These are phyloP conservation scores for Phaedon cochleariae DNA, from an alignment of 2,888 invertebrate genomes.

Conservation along the genomic window DNA sequence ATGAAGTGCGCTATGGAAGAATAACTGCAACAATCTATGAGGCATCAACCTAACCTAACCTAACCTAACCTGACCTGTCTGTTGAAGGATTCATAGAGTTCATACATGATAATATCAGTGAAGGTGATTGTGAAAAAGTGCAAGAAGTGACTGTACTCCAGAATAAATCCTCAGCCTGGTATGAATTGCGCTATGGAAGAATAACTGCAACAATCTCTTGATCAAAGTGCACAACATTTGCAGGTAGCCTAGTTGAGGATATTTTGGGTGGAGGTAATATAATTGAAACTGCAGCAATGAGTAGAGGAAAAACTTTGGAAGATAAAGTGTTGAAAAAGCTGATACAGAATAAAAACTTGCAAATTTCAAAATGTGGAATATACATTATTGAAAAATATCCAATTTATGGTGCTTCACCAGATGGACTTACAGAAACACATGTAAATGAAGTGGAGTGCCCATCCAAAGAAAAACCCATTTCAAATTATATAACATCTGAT, in stretches of 20 bases:
- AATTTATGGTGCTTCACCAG: constrained; percentile 3
- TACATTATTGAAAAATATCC: background rate
- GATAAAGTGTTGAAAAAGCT: background rate
- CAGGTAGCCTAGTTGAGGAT: background rate
- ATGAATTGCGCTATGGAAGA: background rate
- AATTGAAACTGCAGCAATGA: background rate
- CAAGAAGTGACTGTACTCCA: background rate
- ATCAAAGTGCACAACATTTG: background rate
- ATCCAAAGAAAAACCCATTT: background rate
- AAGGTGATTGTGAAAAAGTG: background rate
- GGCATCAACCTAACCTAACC: background rate
- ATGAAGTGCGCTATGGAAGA: background rate
- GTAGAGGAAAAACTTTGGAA: background rate
- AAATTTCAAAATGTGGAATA: background rate
- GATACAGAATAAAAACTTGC: background rate
- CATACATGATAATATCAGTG: background rate
- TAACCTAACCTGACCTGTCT: background rate
- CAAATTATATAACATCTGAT: background rate
- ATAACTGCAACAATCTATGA: background rate
- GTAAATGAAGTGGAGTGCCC: background rate
- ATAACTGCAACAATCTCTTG: background rate
- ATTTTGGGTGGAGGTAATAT: background rate
- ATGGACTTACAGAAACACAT: constrained; percentile 1
- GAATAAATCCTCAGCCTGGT: background rate
- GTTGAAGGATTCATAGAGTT: background rate